phyloP scores from a whole-genome alignment of 2,888 invertebrate genomes.

The Monopis laevigella region DNA sequence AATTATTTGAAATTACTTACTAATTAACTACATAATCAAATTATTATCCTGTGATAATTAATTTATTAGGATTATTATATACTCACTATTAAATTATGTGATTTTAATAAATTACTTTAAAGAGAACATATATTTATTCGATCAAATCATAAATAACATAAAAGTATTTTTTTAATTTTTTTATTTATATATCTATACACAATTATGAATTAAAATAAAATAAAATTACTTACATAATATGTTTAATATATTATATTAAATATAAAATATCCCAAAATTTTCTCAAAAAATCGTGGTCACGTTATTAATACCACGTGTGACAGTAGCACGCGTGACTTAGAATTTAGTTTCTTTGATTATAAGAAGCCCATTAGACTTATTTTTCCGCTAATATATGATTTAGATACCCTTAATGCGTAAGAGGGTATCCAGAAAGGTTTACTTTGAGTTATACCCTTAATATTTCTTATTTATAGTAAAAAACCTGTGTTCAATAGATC shows the following conservation, averaged over 20 bases:
- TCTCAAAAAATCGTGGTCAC: constrained; percentile 2
- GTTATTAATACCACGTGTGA: constrained; percentile 34
- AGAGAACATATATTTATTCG: no score
- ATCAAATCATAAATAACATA: no score
- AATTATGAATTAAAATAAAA: neutral
- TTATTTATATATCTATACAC: neutral
- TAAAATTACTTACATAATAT: no score
- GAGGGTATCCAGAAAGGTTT: neutral
- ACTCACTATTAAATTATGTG: no score
- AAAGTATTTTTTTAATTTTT: neutral
- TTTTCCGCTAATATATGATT: constrained; percentile 63
- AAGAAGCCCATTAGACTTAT: constrained; percentile 58
- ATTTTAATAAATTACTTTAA: no score
- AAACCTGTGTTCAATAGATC: no score
- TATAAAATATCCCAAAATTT: neutral
- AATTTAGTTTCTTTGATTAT: constrained; percentile 61
- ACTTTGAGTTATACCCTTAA: neutral
- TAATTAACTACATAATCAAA: no score
- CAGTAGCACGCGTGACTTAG: constrained; percentile 24
- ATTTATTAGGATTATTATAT: no score
- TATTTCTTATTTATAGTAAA: constrained; percentile 1
- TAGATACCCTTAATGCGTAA: constrained; percentile 24
- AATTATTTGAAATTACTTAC: no score
- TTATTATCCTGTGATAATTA: no score
- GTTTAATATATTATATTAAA: no score